phyloP scores from a whole-genome alignment of 2,797 vertebrate genomes.

The Carduelis carduelis region DNA sequence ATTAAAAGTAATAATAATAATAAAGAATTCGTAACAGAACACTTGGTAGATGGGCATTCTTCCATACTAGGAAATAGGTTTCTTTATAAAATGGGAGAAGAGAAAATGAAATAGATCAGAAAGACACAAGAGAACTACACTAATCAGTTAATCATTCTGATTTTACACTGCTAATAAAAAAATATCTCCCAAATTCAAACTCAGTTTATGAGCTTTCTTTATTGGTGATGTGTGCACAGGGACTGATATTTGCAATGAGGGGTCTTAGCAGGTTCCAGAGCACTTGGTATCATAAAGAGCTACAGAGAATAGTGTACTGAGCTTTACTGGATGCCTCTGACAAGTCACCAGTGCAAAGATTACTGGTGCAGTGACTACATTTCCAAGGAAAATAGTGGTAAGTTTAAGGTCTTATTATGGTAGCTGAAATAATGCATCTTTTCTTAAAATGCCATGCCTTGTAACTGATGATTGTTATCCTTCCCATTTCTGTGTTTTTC shows the following conservation, averaged over 20 bases:
- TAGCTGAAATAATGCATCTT: not conserved
- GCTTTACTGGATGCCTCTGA: not conserved
- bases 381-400: not conserved
- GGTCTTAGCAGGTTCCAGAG: not conserved
- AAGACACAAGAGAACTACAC: not conserved
- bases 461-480: not conserved
- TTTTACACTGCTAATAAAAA: not conserved
- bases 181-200: not conserved
- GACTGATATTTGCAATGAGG: not conserved
- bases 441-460: not conserved
- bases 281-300: not conserved
- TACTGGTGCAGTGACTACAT: not conserved
- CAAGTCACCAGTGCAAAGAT: not conserved
- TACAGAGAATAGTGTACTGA: not conserved
- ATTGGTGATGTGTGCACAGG: not conserved
- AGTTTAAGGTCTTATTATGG: not conserved
- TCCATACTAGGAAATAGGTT: not conserved
- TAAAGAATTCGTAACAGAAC: not conserved
- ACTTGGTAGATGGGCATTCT: not conserved
- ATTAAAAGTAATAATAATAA: not conserved
- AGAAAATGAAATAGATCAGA: not conserved
- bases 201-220: not conserved
- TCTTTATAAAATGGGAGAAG: not conserved
- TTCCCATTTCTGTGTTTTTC: not conserved
- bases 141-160: not conserved